Evolutionary conservation across 1,140 invertebrate species (phyloP).

Genomic region (Drosophila repletoides): DNA sequence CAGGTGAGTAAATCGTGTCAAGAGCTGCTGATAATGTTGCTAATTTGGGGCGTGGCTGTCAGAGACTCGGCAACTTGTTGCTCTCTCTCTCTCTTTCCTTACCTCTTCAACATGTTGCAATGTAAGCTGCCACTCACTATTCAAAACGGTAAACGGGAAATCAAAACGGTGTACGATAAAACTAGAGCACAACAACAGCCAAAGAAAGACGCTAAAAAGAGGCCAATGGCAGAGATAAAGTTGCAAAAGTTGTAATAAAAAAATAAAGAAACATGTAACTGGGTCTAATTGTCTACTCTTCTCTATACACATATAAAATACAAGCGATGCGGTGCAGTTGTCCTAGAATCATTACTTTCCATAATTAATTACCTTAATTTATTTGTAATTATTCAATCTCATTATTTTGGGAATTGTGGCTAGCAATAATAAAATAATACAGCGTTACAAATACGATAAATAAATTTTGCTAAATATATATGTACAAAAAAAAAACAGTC

Average conservation of each 20-base stretch:
- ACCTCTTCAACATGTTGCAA: conserved; percentile 19
- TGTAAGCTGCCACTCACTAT: conserved; percentile 31
- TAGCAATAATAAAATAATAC: too few relatives aligned
- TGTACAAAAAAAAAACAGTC: too few relatives aligned
- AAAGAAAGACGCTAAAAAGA: conserved; percentile 9
- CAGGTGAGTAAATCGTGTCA: conserved; percentile 9
- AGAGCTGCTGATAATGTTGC: conserved; percentile 41
- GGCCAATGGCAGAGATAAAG: conserved; percentile 17
- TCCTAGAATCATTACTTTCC: too few relatives aligned
- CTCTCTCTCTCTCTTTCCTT: not conserved
- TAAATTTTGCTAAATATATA: too few relatives aligned
- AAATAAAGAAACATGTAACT: not conserved
- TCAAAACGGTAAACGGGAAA: conserved; percentile 63
- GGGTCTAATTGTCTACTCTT: too few relatives aligned
- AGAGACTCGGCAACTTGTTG: conserved; percentile 22
- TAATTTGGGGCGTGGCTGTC: conserved; percentile 28
- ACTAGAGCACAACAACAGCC: conserved; percentile 18
- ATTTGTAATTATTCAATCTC: too few relatives aligned
- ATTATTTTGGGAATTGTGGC: too few relatives aligned
- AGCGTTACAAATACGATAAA: too few relatives aligned
- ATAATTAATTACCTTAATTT: too few relatives aligned
- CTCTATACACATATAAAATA: too few relatives aligned
- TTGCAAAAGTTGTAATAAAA: conserved; percentile 3
- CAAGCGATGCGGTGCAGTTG: too few relatives aligned
- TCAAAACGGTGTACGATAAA: conserved; percentile 42